Conservation (phyloP, 2,888 invertebrate genomes). For the Neocrepidodera transversa region DNA sequence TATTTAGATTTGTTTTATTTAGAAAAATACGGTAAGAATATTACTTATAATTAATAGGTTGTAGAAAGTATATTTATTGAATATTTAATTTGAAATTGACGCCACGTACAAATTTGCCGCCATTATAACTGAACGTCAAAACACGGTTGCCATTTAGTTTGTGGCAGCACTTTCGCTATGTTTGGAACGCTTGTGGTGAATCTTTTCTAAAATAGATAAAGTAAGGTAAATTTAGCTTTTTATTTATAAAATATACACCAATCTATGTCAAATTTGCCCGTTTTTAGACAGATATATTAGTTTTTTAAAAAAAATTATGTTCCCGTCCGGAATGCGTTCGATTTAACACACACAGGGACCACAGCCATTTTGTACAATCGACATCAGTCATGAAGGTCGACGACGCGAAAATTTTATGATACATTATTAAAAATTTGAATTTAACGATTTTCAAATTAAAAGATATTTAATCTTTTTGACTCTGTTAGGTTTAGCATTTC, state of each 20-base stretch:
- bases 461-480: neutral
- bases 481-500: neutral
- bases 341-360: slow-evolving; percentile 44
- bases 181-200: slow-evolving; percentile 51
- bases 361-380: slow-evolving; percentile 48
- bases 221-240: slow-evolving; percentile 46
- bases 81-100: slow-evolving; percentile 5
- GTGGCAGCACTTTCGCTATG: slow-evolving; percentile 52
- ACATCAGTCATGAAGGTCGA: slow-evolving; percentile 14
- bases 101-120: slow-evolving; percentile 43
- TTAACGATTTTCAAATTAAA: neutral
- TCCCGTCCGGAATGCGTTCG: slow-evolving; percentile 42
- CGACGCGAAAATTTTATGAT: slow-evolving; percentile 1
- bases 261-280: slow-evolving; percentile 12
- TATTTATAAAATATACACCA: slow-evolving; percentile 30
- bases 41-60: too few species aligned
- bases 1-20: too few species aligned
- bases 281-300: slow-evolving; percentile 40
- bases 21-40: too few species aligned
- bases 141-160: slow-evolving; percentile 34
- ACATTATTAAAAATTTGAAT: neutral
- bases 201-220: slow-evolving; percentile 45
- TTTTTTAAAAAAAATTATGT: slow-evolving; percentile 39
- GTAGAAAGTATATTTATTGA: neutral
- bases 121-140: slow-evolving; percentile 24